Evolutionary conservation across 2,113 vertebrate genomes (phyloP).

Genomic region (Dolichotis patagonum): DNA sequence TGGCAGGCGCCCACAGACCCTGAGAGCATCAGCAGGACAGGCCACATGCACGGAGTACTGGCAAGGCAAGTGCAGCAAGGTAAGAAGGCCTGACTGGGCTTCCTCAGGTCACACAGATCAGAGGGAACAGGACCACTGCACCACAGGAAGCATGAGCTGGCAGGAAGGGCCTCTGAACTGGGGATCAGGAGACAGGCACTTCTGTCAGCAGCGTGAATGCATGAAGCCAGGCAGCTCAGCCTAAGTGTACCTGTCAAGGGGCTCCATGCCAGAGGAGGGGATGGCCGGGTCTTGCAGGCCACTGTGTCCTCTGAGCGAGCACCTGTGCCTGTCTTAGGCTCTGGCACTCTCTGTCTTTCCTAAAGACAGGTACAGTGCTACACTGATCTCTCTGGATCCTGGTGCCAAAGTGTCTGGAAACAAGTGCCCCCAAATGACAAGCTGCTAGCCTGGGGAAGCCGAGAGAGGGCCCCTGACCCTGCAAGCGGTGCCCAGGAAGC

Average conservation of each 20-base stretch:
- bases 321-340: neutral
- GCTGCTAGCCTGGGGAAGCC: neutral
- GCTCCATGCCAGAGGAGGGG: neutral
- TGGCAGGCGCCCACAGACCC: neutral
- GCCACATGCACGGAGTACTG: neutral
- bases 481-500: neutral
- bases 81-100: neutral
- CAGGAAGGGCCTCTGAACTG: neutral
- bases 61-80: too few species aligned
- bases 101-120: neutral
- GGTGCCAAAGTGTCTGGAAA: neutral
- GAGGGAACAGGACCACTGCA: accelerated
- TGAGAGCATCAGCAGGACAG: neutral
- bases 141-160: neutral
- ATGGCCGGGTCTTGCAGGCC: neutral
- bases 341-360: neutral
- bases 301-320: neutral
- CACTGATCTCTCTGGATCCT: neutral
- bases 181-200: neutral
- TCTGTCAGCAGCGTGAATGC: neutral
- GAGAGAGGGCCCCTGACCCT: neutral
- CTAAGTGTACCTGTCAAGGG: neutral
- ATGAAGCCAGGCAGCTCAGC: neutral
- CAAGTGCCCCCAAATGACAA: neutral
- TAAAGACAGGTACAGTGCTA: neutral